Evolutionary conservation across 2,113 vertebrate species (phyloP).

Genomic region (Agelaius tricolor): DNA sequence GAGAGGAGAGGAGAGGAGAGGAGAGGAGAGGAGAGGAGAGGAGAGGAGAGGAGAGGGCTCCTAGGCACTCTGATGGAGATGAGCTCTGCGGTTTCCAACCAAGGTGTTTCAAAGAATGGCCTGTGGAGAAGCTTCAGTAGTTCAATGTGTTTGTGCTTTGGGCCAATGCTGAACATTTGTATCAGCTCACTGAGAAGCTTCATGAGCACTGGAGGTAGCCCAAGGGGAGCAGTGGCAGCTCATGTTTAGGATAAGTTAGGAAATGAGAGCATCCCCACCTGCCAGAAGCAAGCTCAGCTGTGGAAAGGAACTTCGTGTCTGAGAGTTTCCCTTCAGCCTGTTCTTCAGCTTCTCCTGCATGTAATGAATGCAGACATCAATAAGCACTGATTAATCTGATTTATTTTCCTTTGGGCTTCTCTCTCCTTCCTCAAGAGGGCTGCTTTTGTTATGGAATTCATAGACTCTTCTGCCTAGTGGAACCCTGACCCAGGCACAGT

Average conservation of each 20-base stretch:
- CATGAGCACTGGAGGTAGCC: accelerated
- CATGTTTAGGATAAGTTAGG: accelerated
- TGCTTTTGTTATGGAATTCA: not conserved
- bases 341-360: not conserved
- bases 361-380: accelerated
- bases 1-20: too few relatives aligned
- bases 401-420: not conserved
- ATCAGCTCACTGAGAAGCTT: not conserved
- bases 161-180: not conserved
- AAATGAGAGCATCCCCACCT: not conserved
- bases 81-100: not conserved
- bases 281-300: not conserved
- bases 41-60: not conserved
- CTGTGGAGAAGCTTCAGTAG: accelerated
- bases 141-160: accelerated
- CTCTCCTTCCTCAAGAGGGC: not conserved
- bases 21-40: not conserved
- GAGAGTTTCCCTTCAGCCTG: not conserved
- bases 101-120: not conserved
- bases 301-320: not conserved
- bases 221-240: accelerated
- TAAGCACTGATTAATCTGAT: not conserved
- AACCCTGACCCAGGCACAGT: not conserved
- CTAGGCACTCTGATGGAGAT: not conserved
- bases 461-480: not conserved